phyloP scores from a whole-genome alignment of 2,797 vertebrate genomes.

The Podarcis siculus region DNA sequence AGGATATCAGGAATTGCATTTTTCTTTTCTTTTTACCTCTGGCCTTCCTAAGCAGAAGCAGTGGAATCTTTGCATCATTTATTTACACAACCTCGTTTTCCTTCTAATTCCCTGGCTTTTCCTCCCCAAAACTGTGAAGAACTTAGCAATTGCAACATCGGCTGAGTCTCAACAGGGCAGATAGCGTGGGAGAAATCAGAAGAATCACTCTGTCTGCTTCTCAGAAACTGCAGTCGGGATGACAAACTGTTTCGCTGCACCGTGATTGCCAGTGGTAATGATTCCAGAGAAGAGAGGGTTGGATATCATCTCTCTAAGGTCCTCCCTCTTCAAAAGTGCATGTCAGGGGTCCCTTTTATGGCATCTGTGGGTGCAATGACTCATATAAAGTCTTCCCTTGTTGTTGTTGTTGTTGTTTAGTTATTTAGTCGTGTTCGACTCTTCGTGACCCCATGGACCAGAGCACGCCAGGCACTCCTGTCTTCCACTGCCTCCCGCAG shows the following conservation, averaged over 20 bases:
- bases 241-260: neutral
- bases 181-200: neutral
- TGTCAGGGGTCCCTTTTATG: too few species aligned
- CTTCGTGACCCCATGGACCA: too few species aligned
- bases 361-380: too few species aligned
- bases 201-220: neutral
- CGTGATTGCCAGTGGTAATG: too few species aligned
- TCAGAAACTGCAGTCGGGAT: neutral
- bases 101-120: neutral
- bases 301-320: neutral
- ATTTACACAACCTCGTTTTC: neutral
- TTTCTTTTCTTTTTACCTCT: neutral
- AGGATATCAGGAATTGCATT: neutral
- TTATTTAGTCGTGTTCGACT: too few species aligned
- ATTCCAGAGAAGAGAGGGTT: neutral
- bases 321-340: too few species aligned
- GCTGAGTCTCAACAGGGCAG: neutral
- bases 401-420: too few species aligned
- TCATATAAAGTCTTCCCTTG: too few species aligned
- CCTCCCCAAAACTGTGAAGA: neutral
- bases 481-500: too few species aligned
- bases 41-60: neutral
- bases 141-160: neutral
- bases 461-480: too few species aligned
- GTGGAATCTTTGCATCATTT: neutral